Evolutionary conservation across 1,140 invertebrate genomes (phyloP).

Genomic region (Brachionus paranguensis): DNA sequence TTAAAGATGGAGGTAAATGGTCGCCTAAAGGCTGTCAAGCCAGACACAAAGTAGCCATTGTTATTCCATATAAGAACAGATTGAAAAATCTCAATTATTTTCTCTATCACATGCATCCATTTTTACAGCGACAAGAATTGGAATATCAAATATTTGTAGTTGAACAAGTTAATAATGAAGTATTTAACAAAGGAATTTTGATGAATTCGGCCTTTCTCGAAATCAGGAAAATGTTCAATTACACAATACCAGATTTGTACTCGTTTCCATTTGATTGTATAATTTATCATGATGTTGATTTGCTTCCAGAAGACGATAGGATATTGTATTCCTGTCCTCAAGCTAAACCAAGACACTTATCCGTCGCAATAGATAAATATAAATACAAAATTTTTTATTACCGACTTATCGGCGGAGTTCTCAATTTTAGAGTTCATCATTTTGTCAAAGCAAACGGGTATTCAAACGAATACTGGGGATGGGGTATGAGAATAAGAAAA

Average conservation of each 20-base stretch:
- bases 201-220: slow-evolving; percentile 81
- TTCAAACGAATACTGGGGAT: slow-evolving; percentile 41
- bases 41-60: slow-evolving; percentile 59
- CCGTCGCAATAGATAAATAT: slow-evolving; percentile 34
- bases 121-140: slow-evolving; percentile 48
- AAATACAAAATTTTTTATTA: slow-evolving; percentile 38
- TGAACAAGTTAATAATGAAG: slow-evolving; percentile 59
- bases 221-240: slow-evolving; percentile 56
- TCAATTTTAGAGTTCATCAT: background rate
- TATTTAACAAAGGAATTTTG: slow-evolving; percentile 81
- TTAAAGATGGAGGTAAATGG: slow-evolving; percentile 61
- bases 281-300: slow-evolving; percentile 86
- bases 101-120: slow-evolving; percentile 49
- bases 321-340: slow-evolving; percentile 84
- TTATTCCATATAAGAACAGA: slow-evolving; percentile 52
- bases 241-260: slow-evolving; percentile 61
- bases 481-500: background rate
- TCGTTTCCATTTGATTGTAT: slow-evolving; percentile 65
- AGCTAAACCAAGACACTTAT: slow-evolving; percentile 69
- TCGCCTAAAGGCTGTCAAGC: slow-evolving; percentile 70
- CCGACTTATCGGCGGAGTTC: slow-evolving; percentile 34
- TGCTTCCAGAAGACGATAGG: slow-evolving; percentile 72
- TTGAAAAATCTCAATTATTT: slow-evolving; percentile 54
- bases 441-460: slow-evolving; percentile 40
- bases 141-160: slow-evolving; percentile 51